Percentiles rank a stretch among this genome's conserved stretches.
These are phyloP conservation scores for Hirtodrosophila cameraria DNA, from an alignment of 2,888 invertebrate species.

Conservation along the genomic window DNA sequence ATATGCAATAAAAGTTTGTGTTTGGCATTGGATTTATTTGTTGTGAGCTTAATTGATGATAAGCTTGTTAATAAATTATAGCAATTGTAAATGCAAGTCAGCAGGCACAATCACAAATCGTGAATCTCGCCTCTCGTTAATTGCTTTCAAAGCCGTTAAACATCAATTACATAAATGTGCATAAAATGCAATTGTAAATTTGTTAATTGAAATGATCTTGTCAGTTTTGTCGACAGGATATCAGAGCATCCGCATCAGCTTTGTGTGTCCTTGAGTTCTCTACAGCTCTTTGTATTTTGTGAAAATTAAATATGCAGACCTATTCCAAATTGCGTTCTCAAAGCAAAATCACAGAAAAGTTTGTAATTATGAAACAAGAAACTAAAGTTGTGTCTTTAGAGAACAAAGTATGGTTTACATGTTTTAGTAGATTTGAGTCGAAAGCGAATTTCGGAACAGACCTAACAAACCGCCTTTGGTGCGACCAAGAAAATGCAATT, in stretches of 20 bases:
- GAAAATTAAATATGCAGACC: slow-evolving; percentile 39
- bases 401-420: too few species aligned
- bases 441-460: too few species aligned
- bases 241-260: slow-evolving; percentile 10
- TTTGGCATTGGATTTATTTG: slow-evolving; percentile 41
- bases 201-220: slow-evolving; percentile 13
- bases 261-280: slow-evolving; percentile 38
- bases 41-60: slow-evolving; percentile 66
- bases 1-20: slow-evolving; percentile 4
- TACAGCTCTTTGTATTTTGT: slow-evolving; percentile 29
- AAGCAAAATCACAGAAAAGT: too few species aligned
- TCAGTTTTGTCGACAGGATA: slow-evolving; percentile 12
- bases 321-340: too few species aligned
- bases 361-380: too few species aligned
- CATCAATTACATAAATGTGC: slow-evolving; percentile 16
- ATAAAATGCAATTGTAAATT: background rate
- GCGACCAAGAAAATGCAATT: slow-evolving; percentile 59
- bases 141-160: slow-evolving; percentile 20
- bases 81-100: slow-evolving; percentile 54
- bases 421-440: too few species aligned
- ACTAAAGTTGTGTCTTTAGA: too few species aligned
- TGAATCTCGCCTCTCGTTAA: slow-evolving; percentile 24
- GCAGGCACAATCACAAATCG: slow-evolving; percentile 41
- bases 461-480: slow-evolving; percentile 28
- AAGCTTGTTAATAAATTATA: slow-evolving; percentile 63